These are phyloP conservation scores for Phyllotis vaccarum DNA, from an alignment of 2,797 vertebrate species.

Conservation along the genomic window DNA sequence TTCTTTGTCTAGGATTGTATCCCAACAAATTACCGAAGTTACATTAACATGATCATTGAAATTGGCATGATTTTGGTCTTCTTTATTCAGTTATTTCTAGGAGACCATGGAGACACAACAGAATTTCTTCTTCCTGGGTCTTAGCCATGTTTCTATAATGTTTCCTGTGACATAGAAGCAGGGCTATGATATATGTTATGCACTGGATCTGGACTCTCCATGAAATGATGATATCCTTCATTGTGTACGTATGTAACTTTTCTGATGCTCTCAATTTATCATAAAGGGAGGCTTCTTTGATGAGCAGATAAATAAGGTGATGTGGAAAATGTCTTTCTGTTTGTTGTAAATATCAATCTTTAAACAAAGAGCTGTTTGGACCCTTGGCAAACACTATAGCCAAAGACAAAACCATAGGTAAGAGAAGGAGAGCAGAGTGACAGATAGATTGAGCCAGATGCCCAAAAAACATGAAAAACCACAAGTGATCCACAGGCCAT, in stretches of 20 bases:
- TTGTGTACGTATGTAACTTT: neutral
- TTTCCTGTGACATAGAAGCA: neutral
- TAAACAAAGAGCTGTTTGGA: too few relatives aligned
- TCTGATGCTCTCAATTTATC: neutral
- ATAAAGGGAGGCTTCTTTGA: neutral
- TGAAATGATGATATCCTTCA: neutral
- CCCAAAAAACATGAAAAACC: too few relatives aligned
- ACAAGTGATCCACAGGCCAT: too few relatives aligned
- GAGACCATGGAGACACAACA: too few relatives aligned
- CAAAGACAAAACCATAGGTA: too few relatives aligned
- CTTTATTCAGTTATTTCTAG: neutral
- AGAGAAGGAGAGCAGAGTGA: too few relatives aligned
- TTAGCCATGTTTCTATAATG: neutral
- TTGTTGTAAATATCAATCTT: too few relatives aligned
- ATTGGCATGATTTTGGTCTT: neutral
- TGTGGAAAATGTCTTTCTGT: too few relatives aligned
- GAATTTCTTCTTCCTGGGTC: neutral
- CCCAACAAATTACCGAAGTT: neutral
- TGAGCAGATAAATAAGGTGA: neutral
- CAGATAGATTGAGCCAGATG: too few relatives aligned
- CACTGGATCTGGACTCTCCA: neutral
- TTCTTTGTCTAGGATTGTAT: neutral
- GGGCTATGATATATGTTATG: neutral
- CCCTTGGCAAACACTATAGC: too few relatives aligned
- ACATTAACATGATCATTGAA: neutral